These are phyloP conservation scores for Leptobrachium ailaonicum DNA, from an alignment of 2,113 vertebrate genomes.

Conservation along the genomic window DNA sequence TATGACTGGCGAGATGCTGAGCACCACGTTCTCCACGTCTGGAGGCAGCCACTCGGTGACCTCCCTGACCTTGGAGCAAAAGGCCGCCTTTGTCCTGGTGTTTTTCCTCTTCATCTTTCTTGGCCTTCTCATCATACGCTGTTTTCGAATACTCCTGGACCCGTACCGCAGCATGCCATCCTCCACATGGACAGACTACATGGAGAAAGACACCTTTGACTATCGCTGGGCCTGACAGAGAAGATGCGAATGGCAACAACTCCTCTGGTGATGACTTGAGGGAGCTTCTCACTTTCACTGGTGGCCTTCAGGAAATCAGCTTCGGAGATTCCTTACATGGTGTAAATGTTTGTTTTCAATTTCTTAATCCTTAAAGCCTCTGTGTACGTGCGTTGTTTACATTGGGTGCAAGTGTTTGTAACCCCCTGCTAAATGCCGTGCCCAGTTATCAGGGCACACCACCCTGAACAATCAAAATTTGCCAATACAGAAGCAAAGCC, in stretches of 20 bases:
- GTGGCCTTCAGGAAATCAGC: slow-evolving; percentile 33
- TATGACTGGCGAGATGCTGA: slow-evolving; percentile 72
- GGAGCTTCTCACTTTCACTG: slow-evolving; percentile 24
- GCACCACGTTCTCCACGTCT: slow-evolving; percentile 74
- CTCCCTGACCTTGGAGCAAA: slow-evolving; percentile 76
- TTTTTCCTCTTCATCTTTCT: slow-evolving; percentile 81
- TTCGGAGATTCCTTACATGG: background rate
- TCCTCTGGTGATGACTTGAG: background rate
- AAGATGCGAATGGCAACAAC: background rate
- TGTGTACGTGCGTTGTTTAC: slow-evolving; percentile 38
- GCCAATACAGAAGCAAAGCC: slow-evolving; percentile 26
- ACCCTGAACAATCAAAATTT: background rate
- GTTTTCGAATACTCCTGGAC: slow-evolving; percentile 81
- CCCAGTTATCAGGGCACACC: background rate
- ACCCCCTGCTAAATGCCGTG: background rate
- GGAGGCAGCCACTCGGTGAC: slow-evolving; percentile 69
- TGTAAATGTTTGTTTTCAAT: background rate
- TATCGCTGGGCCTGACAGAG: slow-evolving; percentile 74
- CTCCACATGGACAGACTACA: slow-evolving; percentile 81
- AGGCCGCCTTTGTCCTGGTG: slow-evolving; percentile 77
- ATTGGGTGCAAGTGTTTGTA: slow-evolving; percentile 22
- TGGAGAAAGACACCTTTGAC: slow-evolving; percentile 80
- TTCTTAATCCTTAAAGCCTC: slow-evolving; percentile 20
- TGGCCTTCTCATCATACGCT: slow-evolving; percentile 79
- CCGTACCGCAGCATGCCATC: slow-evolving; percentile 82